Evolutionary conservation across 92 coral and sea anemone species (phyloP).

Genomic region (Bergia sp.): DNA sequence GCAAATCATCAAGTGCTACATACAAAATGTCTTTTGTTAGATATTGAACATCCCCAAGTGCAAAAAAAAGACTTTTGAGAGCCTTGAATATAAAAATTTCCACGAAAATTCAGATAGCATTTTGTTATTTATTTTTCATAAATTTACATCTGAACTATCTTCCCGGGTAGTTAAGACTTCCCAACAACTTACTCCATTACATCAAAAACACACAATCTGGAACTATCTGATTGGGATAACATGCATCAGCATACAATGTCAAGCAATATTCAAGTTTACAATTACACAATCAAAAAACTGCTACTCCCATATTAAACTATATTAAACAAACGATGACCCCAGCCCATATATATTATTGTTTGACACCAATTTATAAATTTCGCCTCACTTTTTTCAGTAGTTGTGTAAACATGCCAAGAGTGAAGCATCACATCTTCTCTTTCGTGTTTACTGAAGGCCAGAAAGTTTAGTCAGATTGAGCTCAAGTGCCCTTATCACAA

Average conservation of each 20-base stretch:
- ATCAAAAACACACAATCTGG: background rate
- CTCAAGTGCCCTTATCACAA: slow-evolving; percentile 30
- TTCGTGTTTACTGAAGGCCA: slow-evolving; percentile 5
- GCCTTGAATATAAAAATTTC: too few species aligned
- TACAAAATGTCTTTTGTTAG: too few species aligned
- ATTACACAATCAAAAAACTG: background rate
- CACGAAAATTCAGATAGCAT: background rate
- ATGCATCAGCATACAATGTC: background rate
- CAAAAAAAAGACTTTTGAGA: too few species aligned
- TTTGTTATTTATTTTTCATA: background rate
- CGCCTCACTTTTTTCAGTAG: background rate
- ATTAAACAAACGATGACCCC: slow-evolving; percentile 1
- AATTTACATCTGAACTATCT: too few species aligned
- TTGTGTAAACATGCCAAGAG: slow-evolving; percentile 36
- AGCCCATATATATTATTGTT: background rate
- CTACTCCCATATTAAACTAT: background rate
- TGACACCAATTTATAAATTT: slow-evolving; percentile 11
- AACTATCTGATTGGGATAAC: background rate
- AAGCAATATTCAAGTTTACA: background rate
- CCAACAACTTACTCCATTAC: background rate
- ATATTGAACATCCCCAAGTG: too few species aligned
- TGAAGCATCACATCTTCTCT: slow-evolving; percentile 6
- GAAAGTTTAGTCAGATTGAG: background rate
- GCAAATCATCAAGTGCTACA: too few species aligned
- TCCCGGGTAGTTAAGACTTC: background rate